Conservation (phyloP, 2,888 invertebrate genomes). For the Epicampocera succincta region DNA sequence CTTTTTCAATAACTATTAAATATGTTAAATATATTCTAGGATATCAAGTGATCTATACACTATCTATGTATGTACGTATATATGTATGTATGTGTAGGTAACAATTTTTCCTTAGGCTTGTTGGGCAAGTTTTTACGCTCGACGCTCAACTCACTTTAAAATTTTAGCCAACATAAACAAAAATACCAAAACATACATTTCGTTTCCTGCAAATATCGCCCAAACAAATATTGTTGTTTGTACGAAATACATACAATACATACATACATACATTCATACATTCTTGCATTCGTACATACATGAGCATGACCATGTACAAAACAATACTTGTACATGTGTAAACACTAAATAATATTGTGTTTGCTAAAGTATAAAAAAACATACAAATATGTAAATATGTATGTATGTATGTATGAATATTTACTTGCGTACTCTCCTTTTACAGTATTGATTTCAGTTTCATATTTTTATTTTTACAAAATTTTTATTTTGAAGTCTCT, state of each 20-base stretch:
- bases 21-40: too few relatives aligned
- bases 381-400: too few relatives aligned
- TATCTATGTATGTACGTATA: too few relatives aligned
- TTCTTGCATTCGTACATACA: too few relatives aligned
- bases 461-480: conserved; percentile 21
- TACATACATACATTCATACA: too few relatives aligned
- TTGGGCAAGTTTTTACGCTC: too few relatives aligned
- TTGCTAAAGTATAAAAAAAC: not conserved
- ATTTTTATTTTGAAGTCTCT: not conserved
- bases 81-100: too few relatives aligned
- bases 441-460: conserved; percentile 55
- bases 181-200: not conserved
- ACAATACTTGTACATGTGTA: conserved; percentile 18
- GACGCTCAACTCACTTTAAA: too few relatives aligned
- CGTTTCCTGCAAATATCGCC: conserved; percentile 30
- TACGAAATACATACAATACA: not conserved
- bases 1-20: not conserved
- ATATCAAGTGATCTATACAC: too few relatives aligned
- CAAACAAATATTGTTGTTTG: not conserved
- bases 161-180: not conserved
- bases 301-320: not conserved
- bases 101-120: too few relatives aligned
- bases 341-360: conserved; percentile 50
- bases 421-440: not conserved
- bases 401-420: too few relatives aligned